Evolutionary conservation across 2,888 invertebrate genomes (phyloP).

Genomic region (Pachliopta kotzebuea): DNA sequence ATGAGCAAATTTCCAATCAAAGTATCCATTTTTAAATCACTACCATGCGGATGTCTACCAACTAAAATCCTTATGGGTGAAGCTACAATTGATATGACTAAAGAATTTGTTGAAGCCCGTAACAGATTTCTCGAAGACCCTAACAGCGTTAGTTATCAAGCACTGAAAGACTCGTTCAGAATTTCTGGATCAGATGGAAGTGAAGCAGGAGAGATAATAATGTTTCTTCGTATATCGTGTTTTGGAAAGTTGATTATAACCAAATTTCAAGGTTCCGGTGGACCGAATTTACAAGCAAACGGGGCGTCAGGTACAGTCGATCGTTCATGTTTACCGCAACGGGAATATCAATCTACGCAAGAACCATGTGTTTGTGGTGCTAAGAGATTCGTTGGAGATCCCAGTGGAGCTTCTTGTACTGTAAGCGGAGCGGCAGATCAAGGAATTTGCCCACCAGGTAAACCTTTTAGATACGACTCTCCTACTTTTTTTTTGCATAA

Average conservation of each 20-base stretch:
- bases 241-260: conserved; percentile 84
- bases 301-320: conserved; percentile 48
- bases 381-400: conserved; percentile 38
- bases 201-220: conserved; percentile 79
- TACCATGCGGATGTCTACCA: conserved; percentile 82
- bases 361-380: conserved; percentile 67
- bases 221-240: conserved; percentile 83
- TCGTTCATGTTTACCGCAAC: conserved; percentile 60
- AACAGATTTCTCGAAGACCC: conserved; percentile 70
- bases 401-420: conserved; percentile 36
- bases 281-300: conserved; percentile 45
- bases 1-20: conserved; percentile 78
- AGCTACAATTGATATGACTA: conserved; percentile 80
- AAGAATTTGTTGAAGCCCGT: conserved; percentile 81
- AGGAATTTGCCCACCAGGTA: conserved; percentile 56
- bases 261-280: conserved; percentile 78
- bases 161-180: conserved; percentile 81
- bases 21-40: conserved; percentile 80
- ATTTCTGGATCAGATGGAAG: conserved; percentile 72
- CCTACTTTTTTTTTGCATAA: neutral
- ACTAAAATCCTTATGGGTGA: conserved; percentile 82
- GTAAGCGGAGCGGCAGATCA: conserved; percentile 36
- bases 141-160: conserved; percentile 73
- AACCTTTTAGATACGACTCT: neutral
- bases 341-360: conserved; percentile 49